These are phyloP conservation scores for Plagodis dolabraria DNA, from an alignment of 2,888 invertebrate genomes.

Conservation along the genomic window DNA sequence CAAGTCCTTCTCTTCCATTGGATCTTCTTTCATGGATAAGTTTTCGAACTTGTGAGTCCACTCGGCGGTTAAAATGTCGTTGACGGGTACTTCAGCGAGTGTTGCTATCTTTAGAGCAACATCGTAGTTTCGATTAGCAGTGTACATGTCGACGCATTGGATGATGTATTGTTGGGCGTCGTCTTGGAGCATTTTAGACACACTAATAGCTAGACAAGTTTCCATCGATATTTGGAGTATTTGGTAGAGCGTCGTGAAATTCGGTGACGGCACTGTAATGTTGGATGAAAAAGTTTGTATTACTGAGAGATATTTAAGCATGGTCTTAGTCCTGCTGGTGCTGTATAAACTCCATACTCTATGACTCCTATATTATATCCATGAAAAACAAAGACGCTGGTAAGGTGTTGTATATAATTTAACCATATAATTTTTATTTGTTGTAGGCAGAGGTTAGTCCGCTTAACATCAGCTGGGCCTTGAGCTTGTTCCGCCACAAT, in stretches of 20 bases:
- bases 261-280: slow-evolving; percentile 71
- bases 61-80: slow-evolving; percentile 82
- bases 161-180: slow-evolving; percentile 75
- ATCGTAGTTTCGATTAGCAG: slow-evolving; percentile 78
- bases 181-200: slow-evolving; percentile 74
- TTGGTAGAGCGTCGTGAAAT: slow-evolving; percentile 69
- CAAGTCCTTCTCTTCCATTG: slow-evolving; percentile 65
- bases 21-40: slow-evolving; percentile 57
- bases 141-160: slow-evolving; percentile 82
- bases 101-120: slow-evolving; percentile 85
- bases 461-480: too few species aligned
- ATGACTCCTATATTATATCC: too few species aligned
- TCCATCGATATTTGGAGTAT: slow-evolving; percentile 85
- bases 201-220: slow-evolving; percentile 81
- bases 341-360: too few species aligned
- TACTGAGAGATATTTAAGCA: too few species aligned
- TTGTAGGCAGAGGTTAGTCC: too few species aligned
- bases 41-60: slow-evolving; percentile 81
- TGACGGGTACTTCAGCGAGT: slow-evolving; percentile 73
- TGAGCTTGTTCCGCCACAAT: too few species aligned
- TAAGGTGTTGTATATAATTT: too few species aligned
- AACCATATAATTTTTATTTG: too few species aligned
- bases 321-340: too few species aligned
- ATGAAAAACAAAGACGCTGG: too few species aligned
- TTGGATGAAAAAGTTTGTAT: neutral